Evolutionary conservation across 2,113 vertebrate genomes (phyloP).

Genomic region (Cavia aperea): DNA sequence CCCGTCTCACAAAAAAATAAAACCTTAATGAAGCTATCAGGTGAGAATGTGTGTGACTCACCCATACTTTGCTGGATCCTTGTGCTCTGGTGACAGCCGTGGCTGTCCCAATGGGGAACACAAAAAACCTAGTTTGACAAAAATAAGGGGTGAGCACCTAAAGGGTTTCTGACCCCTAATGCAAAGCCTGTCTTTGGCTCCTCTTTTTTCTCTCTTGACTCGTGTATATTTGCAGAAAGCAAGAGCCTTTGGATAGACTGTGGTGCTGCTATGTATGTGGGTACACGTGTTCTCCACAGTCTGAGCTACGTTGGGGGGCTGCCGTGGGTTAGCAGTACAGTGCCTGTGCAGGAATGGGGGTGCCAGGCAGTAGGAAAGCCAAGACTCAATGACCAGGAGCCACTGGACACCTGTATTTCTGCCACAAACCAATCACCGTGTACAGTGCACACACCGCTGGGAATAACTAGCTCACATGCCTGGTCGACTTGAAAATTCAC

Average conservation of each 20-base stretch:
- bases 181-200: neutral
- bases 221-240: neutral
- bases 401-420: neutral
- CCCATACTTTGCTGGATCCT: neutral
- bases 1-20: no score
- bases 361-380: no score
- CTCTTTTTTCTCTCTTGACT: neutral
- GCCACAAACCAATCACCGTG: neutral
- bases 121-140: neutral
- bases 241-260: neutral
- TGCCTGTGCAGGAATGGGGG: no score
- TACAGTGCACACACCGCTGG: no score
- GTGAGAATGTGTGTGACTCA: neutral
- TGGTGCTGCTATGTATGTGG: neutral
- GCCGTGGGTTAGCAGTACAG: neutral
- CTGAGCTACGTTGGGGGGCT: neutral
- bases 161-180: neutral
- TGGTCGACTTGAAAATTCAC: neutral
- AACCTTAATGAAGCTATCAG: neutral
- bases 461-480: neutral
- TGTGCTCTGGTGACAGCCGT: neutral
- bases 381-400: fast-evolving
- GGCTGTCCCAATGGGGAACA: neutral
- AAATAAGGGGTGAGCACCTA: neutral
- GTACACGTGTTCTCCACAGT: neutral